Evolutionary conservation across 92 coral and sea anemone species (phyloP), one percentile per base, ranked within the genome.

Genomic region (Anthopleura xanthogrammica): DNA sequence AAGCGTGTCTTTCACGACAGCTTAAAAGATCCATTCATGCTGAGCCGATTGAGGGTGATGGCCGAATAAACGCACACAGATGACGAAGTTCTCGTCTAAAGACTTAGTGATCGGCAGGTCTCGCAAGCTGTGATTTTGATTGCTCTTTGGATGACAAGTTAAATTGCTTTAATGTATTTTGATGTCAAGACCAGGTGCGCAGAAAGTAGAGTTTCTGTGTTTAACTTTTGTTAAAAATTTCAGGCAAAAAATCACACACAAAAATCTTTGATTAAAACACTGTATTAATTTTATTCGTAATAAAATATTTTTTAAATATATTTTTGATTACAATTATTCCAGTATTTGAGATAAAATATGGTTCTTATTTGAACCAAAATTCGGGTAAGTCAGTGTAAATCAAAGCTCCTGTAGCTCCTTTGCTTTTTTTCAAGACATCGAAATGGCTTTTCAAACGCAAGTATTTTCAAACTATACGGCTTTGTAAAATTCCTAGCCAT

Each of bases 21-120:
- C 46, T 68, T 68, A 68, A 23, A 68, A 68, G 74, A 68, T 68
- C 41, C 17, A 14, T n/a, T 75, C 86, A 56, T 52, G 86, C 86
- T 83, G 86, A 75, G 86, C 54, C 41, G 72, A 57, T 83, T 40
- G 82, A 52, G n/a, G 16, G 72, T 16, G 41, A 40, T 76, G 79
- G 79, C 7, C 43, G 41, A 62, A 66, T 57, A 4, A 83, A 75
- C 12, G 76, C 8, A 29, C 24, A 12, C 86, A 83, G 80, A 76
- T 83, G 86, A 73, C 60, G 50, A 20, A 17, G 60, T 75, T 83
- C 86, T 71, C 86, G 86, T n/a, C 20, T 73, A 23, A 36, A 19
- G 70, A 54, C 74, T 75, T 74, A 75, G 65, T 60, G 29, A 52
- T 71, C 46, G 14, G 74, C 84, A 68, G 56, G 83, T 68, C 7